Evolutionary conservation across 2,113 vertebrate genomes (phyloP), one percentile per base, ranked within the genome.

Genomic region (Platanista minor): DNA sequence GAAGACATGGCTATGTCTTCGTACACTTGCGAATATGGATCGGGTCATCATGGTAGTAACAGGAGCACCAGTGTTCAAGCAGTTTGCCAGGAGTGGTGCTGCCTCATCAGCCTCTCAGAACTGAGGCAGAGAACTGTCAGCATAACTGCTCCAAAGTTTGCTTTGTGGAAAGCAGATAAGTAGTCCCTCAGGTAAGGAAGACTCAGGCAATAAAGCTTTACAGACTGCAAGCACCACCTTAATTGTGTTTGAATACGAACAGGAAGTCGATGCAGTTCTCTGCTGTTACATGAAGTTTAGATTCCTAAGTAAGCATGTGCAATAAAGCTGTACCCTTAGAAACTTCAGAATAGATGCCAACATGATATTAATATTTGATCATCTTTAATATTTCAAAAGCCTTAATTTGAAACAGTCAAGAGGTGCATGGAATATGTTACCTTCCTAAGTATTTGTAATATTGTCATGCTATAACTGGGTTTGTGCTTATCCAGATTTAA

Each of bases 351-450:
- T 41, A 75, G 69, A 87, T 89, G 89, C 85, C 88, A 94, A 21
- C 9, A 29, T 3, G 4, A 6, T 74, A 66, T 98, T 80, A 90
- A 81, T 96, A 95, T 95, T 97, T 96, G 69, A 97, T 96, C 64
- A 72, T 29, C 72, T 95, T 97, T 95, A 97, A 96, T 97, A 95
- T 96, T 96, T 95, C 64, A 96, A 67, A 94, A 91, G 69, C 66
- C 64, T 96, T 98, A 84, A 97, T 97, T 97, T 77, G 92, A 97
- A 92, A 67, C 52, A 89, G 67, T 94, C 69, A 85, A 81, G 71
- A 82, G 78, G 72, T 20, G 86, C 61, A 57, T 62, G 36, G 87
- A 87, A 62, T 87, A 33, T 31, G 49, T 52, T 49, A 59, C 82
- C 36, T 95, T 85, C 43, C 69, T 62, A 15, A n/a, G 29, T 27